These are phyloP conservation scores for Mythimna ferrago DNA, from an alignment of 2,888 invertebrate genomes.

Conservation along the genomic window DNA sequence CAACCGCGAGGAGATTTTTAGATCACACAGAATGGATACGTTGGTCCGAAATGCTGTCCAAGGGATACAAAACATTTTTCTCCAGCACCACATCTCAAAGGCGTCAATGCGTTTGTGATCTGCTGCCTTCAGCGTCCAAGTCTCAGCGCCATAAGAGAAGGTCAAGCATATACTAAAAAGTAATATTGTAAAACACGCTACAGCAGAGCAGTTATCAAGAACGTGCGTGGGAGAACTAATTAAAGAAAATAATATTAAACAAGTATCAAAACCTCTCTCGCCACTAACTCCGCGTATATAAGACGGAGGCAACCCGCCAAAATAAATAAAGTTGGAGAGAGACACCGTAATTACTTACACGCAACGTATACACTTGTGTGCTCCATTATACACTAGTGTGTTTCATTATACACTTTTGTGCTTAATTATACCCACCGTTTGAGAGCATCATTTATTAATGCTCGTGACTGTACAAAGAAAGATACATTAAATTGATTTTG, in stretches of 20 bases:
- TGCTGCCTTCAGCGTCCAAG: no score
- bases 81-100: no score
- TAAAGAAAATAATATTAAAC: neutral
- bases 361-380: slow-evolving; percentile 59
- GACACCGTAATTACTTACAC: slow-evolving; percentile 85
- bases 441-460: slow-evolving; percentile 43
- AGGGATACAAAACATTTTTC: no score
- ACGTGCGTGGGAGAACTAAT: no score
- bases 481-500: slow-evolving; percentile 40
- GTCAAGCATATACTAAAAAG: no score
- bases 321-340: slow-evolving; percentile 86
- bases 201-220: no score
- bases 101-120: no score
- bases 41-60: no score
- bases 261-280: slow-evolving; percentile 74
- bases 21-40: no score
- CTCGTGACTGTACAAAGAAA: slow-evolving; percentile 43
- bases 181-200: no score
- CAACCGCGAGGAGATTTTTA: no score
- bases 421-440: slow-evolving; percentile 15
- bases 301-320: slow-evolving; percentile 84
- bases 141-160: no score
- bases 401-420: neutral
- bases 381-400: neutral
- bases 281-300: slow-evolving; percentile 68